Conservation (phyloP, 2,888 invertebrate genomes). For the Melinopterus prodromus region DNA sequence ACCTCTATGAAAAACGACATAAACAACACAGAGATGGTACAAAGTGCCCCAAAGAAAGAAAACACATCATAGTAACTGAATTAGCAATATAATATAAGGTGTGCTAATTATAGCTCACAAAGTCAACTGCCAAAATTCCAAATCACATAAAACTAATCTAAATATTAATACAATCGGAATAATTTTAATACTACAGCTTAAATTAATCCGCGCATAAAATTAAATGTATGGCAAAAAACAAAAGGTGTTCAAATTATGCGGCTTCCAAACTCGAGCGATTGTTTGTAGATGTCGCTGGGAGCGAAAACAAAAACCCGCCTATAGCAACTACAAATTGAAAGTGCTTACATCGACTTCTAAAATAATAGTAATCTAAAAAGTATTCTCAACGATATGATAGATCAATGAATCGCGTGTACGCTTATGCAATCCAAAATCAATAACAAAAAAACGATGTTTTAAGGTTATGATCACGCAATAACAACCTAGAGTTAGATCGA, state of each 20-base stretch:
- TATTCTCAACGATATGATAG: neutral
- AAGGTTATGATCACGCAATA: neutral
- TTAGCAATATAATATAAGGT: slow-evolving; percentile 11
- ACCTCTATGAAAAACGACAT: slow-evolving; percentile 25
- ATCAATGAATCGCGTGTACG: neutral
- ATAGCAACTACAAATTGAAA: neutral
- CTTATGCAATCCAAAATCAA: neutral
- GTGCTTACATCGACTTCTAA: too few relatives aligned
- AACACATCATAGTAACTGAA: slow-evolving; percentile 13
- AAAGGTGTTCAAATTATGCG: neutral
- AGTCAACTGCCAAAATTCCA: slow-evolving; percentile 14
- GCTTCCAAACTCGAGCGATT: neutral
- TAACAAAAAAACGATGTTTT: neutral
- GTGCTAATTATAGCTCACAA: slow-evolving; percentile 9
- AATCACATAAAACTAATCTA: neutral
- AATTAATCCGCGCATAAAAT: neutral
- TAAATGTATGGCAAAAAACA: neutral
- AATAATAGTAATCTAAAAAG: neutral
- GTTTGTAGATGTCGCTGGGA: neutral
- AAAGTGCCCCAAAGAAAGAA: slow-evolving; percentile 11
- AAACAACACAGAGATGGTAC: neutral
- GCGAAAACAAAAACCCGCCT: neutral
- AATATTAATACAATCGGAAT: neutral
- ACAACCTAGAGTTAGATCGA: neutral
- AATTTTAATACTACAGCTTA: neutral